A percentile compares a stretch with the other conserved stretches of the same genome.
Conservation (phyloP, 2,888 invertebrate genomes). For the Azorinus chamasolen region DNA sequence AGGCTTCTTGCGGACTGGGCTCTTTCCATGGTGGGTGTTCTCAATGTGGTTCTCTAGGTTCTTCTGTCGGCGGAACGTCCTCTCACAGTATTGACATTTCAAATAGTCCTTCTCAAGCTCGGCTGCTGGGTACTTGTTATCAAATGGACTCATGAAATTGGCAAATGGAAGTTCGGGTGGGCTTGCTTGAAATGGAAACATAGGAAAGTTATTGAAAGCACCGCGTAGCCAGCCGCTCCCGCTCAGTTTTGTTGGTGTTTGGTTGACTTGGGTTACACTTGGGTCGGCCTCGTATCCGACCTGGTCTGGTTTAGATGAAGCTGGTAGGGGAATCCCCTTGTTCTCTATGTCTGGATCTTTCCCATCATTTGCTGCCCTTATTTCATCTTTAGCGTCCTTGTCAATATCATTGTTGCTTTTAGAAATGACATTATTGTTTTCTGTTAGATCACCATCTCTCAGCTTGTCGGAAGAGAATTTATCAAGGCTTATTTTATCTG, state of each 20-base stretch:
- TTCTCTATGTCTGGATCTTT: constrained; percentile 34
- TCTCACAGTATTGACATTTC: constrained; percentile 83
- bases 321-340: constrained; percentile 56
- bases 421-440: constrained; percentile 58
- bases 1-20: constrained; percentile 73
- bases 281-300: too few relatives aligned
- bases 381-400: constrained; percentile 28
- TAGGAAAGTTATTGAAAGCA: constrained; percentile 74
- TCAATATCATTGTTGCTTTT: constrained; percentile 31
- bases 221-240: constrained; percentile 72
- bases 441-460: constrained; percentile 27
- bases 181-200: constrained; percentile 77
- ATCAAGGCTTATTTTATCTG: constrained; percentile 11
- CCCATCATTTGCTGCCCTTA: constrained; percentile 9
- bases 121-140: constrained; percentile 73
- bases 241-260: constrained; percentile 69
- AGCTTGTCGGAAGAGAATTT: constrained; percentile 14
- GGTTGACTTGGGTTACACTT: constrained; percentile 15
- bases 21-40: constrained; percentile 85
- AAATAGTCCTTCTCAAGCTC: constrained; percentile 81
- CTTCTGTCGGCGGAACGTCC: constrained; percentile 84
- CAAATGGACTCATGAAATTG: constrained; percentile 78
- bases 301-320: constrained; percentile 20
- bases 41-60: constrained; percentile 85
- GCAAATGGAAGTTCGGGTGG: constrained; percentile 77